Conservation (phyloP, 2,797 vertebrate genomes). For the Cheirogaleus major region DNA sequence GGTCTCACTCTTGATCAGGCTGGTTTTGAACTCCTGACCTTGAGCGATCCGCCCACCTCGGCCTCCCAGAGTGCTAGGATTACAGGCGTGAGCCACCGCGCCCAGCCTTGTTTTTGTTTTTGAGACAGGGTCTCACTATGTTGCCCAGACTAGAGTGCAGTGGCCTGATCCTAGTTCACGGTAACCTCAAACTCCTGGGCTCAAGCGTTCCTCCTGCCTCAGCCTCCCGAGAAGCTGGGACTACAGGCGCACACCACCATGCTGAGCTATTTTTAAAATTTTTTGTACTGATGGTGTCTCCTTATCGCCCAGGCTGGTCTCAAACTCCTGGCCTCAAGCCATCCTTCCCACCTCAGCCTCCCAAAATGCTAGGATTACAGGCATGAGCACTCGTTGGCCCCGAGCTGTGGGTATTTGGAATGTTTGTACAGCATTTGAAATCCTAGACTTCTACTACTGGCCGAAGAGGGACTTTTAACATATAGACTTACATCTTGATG, state of each 20-base stretch:
- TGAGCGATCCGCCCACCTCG: too few relatives aligned
- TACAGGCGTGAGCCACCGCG: too few relatives aligned
- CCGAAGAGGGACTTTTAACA: neutral
- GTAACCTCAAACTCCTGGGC: neutral
- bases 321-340: neutral
- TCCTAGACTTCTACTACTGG: neutral
- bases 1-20: too few relatives aligned
- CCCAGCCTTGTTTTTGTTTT: too few relatives aligned
- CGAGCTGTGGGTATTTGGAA: neutral
- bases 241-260: neutral
- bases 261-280: neutral
- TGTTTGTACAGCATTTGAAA: neutral
- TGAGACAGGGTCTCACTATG: neutral
- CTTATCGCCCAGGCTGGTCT: neutral
- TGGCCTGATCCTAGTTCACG: neutral
- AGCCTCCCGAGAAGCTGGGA: neutral
- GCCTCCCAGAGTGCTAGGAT: too few relatives aligned
- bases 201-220: neutral
- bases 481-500: neutral
- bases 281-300: neutral
- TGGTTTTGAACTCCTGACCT: too few relatives aligned
- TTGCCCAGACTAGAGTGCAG: neutral
- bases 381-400: too few relatives aligned
- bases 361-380: neutral
- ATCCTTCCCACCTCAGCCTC: neutral